phyloP scores from a whole-genome alignment of 2,113 vertebrate genomes.

The Pandion haliaetus region DNA sequence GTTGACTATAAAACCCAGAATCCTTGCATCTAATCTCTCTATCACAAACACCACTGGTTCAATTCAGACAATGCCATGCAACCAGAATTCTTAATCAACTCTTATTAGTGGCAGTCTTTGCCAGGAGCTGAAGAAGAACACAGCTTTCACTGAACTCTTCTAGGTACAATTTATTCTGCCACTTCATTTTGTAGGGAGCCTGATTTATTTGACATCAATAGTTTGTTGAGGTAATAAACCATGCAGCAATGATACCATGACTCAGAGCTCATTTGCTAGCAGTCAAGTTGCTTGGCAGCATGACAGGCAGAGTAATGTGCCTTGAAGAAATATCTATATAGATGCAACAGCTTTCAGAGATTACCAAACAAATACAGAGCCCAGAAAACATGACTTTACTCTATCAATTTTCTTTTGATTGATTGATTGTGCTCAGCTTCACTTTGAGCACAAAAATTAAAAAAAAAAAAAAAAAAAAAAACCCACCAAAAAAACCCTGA shows the following conservation, averaged over 20 bases:
- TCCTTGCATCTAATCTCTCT: background rate
- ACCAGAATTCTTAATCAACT: constrained; percentile 23
- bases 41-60: background rate
- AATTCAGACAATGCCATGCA: background rate
- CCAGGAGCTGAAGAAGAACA: constrained; percentile 15
- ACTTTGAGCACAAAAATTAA: background rate
- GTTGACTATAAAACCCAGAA: background rate
- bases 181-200: constrained; percentile 37
- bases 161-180: constrained; percentile 49
- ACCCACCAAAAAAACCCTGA: too few relatives aligned
- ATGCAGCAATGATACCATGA: constrained; percentile 38
- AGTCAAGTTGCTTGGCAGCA: constrained; percentile 53
- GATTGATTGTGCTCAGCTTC: background rate
- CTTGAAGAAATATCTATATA: background rate
- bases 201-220: constrained; percentile 60
- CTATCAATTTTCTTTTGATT: background rate
- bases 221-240: constrained; percentile 64
- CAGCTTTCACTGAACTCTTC: constrained; percentile 10
- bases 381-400: background rate
- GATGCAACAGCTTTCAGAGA: constrained; percentile 1
- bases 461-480: too few relatives aligned
- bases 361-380: background rate
- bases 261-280: constrained; percentile 59
- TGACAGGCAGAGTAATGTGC: constrained; percentile 36
- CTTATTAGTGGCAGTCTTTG: background rate